Percentiles rank a stretch among this genome's conserved stretches.
phyloP scores from a whole-genome alignment of 1,140 invertebrate genomes.

The Diachasmimorpha longicaudata region DNA sequence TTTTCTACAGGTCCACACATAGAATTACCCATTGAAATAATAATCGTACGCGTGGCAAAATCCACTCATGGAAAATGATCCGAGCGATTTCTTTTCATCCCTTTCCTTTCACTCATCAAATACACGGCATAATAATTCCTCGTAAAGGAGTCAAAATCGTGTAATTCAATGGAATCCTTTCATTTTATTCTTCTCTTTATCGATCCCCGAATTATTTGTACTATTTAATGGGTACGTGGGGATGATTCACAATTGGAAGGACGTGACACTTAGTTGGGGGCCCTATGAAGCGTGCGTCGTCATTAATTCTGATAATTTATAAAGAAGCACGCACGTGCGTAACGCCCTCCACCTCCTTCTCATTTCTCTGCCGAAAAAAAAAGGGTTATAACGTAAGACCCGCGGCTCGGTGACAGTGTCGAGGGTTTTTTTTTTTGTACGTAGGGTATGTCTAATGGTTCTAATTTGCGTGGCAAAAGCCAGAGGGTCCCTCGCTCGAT shows the following conservation, averaged over 20 bases:
- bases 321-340: conserved; percentile 58
- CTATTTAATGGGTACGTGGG: background rate
- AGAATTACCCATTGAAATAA: conserved; percentile 32
- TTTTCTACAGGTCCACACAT: no score
- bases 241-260: conserved; percentile 40
- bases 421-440: conserved; percentile 53
- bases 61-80: background rate
- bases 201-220: conserved; percentile 28
- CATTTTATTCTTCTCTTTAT: background rate
- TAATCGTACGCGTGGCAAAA: background rate
- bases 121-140: background rate
- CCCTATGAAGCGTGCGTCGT: conserved; percentile 52
- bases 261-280: conserved; percentile 44
- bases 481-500: background rate
- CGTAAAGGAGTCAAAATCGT: background rate
- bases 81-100: background rate
- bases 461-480: conserved; percentile 57
- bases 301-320: conserved; percentile 64
- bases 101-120: background rate
- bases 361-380: conserved; percentile 4
- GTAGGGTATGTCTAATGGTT: conserved; percentile 50
- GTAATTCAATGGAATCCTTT: background rate
- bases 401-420: conserved; percentile 28
- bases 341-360: conserved; percentile 25
- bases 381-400: background rate